phyloP scores from a whole-genome alignment of 1,140 invertebrate genomes.

The Drosophila littoralis region DNA sequence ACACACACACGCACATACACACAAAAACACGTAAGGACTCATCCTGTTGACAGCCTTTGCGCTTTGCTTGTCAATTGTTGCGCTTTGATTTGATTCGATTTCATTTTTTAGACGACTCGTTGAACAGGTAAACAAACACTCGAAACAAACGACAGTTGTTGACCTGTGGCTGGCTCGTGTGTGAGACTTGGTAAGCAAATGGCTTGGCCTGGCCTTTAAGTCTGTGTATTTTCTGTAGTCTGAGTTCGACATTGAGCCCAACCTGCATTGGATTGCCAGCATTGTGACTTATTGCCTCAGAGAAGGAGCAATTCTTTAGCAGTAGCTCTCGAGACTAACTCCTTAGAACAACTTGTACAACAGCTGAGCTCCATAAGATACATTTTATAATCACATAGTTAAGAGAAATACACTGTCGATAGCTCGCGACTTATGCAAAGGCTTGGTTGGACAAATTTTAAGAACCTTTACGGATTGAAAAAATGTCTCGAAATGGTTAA shows the following conservation, averaged over 20 bases:
- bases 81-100: constrained; percentile 41
- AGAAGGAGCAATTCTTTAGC: neutral
- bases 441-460: too few species aligned
- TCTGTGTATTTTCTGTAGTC: neutral
- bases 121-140: constrained; percentile 33
- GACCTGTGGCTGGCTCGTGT: constrained; percentile 23
- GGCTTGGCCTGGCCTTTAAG: neutral
- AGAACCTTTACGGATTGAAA: too few species aligned
- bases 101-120: constrained; percentile 13
- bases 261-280: neutral
- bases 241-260: neutral
- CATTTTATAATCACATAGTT: too few species aligned
- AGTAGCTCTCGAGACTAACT: too few species aligned
- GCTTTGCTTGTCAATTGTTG: constrained; percentile 37
- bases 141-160: constrained; percentile 16
- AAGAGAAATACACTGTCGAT: too few species aligned
- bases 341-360: too few species aligned
- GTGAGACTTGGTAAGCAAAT: neutral
- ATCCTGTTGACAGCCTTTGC: constrained; percentile 28
- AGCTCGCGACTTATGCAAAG: too few species aligned
- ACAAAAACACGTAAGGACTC: neutral
- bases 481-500: too few species aligned
- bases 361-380: too few species aligned
- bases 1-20: neutral
- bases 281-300: constrained; percentile 3